Conservation (phyloP, 2,113 vertebrate species). For the Callithrix jacchus region DNA sequence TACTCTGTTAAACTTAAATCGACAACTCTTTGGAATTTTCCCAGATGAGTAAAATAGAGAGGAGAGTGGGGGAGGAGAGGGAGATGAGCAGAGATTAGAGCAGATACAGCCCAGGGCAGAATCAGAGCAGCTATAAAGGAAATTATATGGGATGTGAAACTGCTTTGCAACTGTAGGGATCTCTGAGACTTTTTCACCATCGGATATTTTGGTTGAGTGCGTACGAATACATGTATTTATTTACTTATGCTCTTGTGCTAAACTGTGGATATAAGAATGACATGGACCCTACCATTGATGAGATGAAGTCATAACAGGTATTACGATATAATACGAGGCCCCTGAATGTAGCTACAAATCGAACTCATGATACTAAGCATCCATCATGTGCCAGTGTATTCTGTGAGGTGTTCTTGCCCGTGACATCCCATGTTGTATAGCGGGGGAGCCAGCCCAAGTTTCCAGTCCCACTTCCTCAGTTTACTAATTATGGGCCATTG, state of each 20-base stretch:
- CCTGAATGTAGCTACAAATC: background rate
- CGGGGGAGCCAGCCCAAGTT: background rate
- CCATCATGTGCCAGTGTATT: background rate
- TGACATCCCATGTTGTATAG: background rate
- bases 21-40: slow-evolving; percentile 79
- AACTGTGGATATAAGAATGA: background rate
- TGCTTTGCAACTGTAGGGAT: background rate
- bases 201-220: background rate
- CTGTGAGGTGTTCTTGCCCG: background rate
- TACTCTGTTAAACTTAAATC: slow-evolving; percentile 81
- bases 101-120: background rate
- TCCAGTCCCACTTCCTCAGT: background rate
- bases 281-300: background rate
- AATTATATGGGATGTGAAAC: background rate
- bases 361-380: background rate
- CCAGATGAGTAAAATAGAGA: slow-evolving; percentile 73
- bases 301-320: background rate
- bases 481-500: background rate
- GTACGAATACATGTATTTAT: background rate
- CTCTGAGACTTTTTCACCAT: background rate
- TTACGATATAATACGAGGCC: background rate
- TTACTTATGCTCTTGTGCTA: background rate
- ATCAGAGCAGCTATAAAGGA: background rate
- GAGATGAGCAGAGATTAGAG: background rate
- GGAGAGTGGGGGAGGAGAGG: background rate